phyloP scores from a whole-genome alignment of 1,140 invertebrate species.

The Drosophila pandora region DNA sequence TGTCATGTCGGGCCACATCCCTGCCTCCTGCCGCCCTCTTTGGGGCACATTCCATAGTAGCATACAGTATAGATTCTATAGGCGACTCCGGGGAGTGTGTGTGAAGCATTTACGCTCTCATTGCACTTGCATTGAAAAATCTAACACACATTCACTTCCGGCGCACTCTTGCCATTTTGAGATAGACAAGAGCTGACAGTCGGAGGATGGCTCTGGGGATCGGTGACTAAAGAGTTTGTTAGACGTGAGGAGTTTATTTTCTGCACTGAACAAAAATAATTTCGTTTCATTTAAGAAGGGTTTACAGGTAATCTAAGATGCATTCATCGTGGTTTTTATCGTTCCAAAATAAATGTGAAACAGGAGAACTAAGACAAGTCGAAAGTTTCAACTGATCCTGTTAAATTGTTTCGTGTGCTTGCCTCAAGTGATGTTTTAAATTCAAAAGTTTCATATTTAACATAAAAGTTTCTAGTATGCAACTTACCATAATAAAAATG shows the following conservation, averaged over 20 bases:
- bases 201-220: slow-evolving; percentile 7
- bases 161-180: slow-evolving; percentile 39
- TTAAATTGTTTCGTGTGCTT: too few species aligned
- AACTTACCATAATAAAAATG: too few species aligned
- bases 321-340: too few species aligned
- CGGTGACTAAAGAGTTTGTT: slow-evolving; percentile 10
- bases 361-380: too few species aligned
- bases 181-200: slow-evolving; percentile 43
- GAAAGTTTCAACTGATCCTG: too few species aligned
- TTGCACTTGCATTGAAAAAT: slow-evolving; percentile 67
- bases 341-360: too few species aligned
- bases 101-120: slow-evolving; percentile 47
- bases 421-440: not conserved
- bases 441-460: not conserved
- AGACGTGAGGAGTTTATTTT: slow-evolving; percentile 22
- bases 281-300: too few species aligned
- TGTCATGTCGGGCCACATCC: slow-evolving; percentile 32
- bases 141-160: slow-evolving; percentile 48
- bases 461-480: not conserved
- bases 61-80: not conserved
- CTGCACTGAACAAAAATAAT: not conserved
- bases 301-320: too few species aligned
- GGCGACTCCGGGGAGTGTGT: slow-evolving; percentile 8
- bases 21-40: too few species aligned
- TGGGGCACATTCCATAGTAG: not conserved